These are phyloP conservation scores for Diarsia brunnea DNA, from an alignment of 2,888 invertebrate genomes.

Conservation along the genomic window DNA sequence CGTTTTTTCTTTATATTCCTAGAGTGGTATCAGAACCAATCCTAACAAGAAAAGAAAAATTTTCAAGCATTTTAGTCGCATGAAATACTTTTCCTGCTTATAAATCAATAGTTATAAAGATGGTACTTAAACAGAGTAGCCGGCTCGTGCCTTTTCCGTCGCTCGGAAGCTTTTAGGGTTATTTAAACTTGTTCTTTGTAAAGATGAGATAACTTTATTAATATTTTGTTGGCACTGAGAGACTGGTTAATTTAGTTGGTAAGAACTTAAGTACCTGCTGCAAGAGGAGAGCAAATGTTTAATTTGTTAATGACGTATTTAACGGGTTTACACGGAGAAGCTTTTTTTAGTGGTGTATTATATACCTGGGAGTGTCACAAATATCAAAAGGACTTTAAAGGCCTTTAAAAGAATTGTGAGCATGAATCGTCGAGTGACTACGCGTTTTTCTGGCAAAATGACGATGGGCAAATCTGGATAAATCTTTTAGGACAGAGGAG, in stretches of 20 bases:
- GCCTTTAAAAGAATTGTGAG: not conserved
- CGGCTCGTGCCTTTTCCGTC: conserved; percentile 23
- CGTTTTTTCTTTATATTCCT: too few species aligned
- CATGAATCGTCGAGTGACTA: not conserved
- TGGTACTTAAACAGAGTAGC: not conserved
- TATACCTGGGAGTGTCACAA: not conserved
- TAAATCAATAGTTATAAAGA: not conserved
- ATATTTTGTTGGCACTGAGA: conserved; percentile 18
- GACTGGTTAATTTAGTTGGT: conserved; percentile 10
- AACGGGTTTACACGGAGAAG: not conserved
- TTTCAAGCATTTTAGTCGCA: not conserved
- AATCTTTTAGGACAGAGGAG: not conserved
- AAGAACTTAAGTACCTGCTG: conserved; percentile 6
- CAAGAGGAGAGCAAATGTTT: not conserved
- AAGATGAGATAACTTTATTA: conserved; percentile 28
- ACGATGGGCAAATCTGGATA: not conserved
- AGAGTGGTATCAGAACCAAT: not conserved
- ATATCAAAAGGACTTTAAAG: not conserved
- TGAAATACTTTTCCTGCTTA: not conserved
- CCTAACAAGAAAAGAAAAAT: not conserved
- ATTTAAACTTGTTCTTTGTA: conserved; percentile 23
- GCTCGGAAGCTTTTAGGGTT: conserved; percentile 23
- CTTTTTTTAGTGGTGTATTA: not conserved
- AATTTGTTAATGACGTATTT: not conserved
- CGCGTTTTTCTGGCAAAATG: not conserved